Evolutionary conservation across 2,113 vertebrate genomes (phyloP), one percentile per base, ranked within the genome.

Genomic region (Formicarius rufipectus): DNA sequence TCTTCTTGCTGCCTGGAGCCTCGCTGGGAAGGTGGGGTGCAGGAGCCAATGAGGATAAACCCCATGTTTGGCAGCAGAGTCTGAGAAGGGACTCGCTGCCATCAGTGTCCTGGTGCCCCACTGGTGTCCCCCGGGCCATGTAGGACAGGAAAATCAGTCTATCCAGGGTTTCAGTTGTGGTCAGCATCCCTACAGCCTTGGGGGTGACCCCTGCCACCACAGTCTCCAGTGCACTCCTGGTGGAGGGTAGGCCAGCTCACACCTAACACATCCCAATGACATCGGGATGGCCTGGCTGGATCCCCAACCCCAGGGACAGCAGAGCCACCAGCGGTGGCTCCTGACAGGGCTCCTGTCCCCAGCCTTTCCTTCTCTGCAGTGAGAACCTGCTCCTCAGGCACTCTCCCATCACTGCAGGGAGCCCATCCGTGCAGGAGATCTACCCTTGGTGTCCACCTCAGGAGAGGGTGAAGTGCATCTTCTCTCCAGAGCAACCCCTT

Each of bases 161-260:
- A 28, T 5, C n/a, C 24, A 0, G 52, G 59, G 42, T 11, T 50
- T 42, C 42, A 28, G 28, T 1, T 11, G 6, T 53, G 52, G 23
- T 9, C 68, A 91, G 24, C 50, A 53, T 21, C 45, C 9, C 35
- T 59, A 52, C 52, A 55, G 52, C 44, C 62, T 31, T 6, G 1
- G 69, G 49, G 27, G 10, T 58, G 66, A 28, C 24, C 24, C 39
- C 20, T 37, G 55, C 6, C 19, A 21, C 52, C 69, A 5, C 0
- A 0, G 33, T 19, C 31, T 15, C 42, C 19, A 8, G 0, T 4
- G 33, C 71, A 37, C 52, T 11, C 12, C 8, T 7, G 22, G 6
- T 11, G 23, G 10, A 25, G 5, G 3, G 11, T n/a, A 35, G 37
- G 35, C 10, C 39, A 71, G 7, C 39, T 79, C 35, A 24, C 21